Conservation (phyloP, 1,140 invertebrate genomes). For the Meloidogyne exigua region DNA sequence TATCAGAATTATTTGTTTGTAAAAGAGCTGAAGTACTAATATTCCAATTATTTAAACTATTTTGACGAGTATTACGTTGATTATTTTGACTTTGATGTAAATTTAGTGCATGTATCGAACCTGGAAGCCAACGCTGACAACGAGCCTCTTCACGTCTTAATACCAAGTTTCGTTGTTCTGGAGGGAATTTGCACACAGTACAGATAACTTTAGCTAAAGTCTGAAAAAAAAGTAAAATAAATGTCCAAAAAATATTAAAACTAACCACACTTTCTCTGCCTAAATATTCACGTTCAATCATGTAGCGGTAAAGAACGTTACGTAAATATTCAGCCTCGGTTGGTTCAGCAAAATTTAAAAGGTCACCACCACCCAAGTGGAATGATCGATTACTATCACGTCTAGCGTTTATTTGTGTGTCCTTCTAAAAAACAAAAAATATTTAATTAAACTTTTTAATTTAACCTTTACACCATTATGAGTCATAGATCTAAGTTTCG, state of each 20-base stretch:
- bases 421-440: background rate
- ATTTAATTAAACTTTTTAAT: background rate
- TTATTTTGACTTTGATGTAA: conserved; percentile 2
- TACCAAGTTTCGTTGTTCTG: conserved; percentile 33
- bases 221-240: conserved; percentile 11
- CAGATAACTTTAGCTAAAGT: conserved; percentile 36
- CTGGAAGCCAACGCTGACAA: conserved; percentile 24
- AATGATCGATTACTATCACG: conserved; percentile 7
- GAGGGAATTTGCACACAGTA: conserved; percentile 33
- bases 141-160: conserved; percentile 21
- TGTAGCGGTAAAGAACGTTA: conserved; percentile 36
- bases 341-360: conserved; percentile 30
- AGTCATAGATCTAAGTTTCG: background rate
- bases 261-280: conserved; percentile 34
- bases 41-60: conserved; percentile 6
- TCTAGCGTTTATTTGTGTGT: background rate
- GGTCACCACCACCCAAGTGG: conserved; percentile 6
- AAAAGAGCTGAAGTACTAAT: conserved; percentile 2
- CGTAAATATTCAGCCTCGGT: conserved; percentile 35
- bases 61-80: background rate
- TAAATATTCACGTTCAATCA: conserved; percentile 36
- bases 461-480: conserved; percentile 11
- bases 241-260: background rate
- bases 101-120: conserved; percentile 21
- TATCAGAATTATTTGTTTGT: conserved; percentile 5